Evolutionary conservation across 2,888 invertebrate species (phyloP).

Genomic region (Eupithecia vulgata): DNA sequence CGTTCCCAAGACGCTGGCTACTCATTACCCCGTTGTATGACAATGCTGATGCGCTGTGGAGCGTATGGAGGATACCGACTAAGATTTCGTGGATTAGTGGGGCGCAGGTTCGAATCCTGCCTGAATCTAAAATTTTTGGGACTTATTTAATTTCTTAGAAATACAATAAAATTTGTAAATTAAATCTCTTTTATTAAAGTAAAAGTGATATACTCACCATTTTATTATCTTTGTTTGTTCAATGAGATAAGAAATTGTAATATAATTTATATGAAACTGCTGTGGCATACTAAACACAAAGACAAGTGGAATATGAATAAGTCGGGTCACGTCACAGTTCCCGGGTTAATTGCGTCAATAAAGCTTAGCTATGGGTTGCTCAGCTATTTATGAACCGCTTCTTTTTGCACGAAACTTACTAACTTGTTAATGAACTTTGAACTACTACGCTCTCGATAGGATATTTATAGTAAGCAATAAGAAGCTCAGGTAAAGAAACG

Average conservation of each 20-base stretch:
- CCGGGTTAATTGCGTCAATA: constrained; percentile 29
- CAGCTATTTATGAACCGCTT: constrained; percentile 21
- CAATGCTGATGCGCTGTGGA: too few species aligned
- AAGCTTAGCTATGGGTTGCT: constrained; percentile 31
- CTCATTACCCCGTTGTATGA: too few species aligned
- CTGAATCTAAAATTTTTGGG: too few species aligned
- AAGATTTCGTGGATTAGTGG: too few species aligned
- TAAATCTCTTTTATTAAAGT: background rate
- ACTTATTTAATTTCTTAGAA: too few species aligned
- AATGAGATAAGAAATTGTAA: background rate
- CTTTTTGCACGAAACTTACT: constrained; percentile 6
- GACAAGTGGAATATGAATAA: background rate
- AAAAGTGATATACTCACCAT: background rate
- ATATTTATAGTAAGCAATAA: background rate
- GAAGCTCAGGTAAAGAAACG: background rate
- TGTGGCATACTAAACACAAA: background rate
- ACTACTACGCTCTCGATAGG: background rate
- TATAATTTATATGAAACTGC: constrained; percentile 9
- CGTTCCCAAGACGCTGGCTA: too few species aligned
- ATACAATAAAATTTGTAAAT: too few species aligned
- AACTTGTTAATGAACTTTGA: background rate
- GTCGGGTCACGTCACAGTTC: constrained; percentile 25
- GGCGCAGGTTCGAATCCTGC: too few species aligned
- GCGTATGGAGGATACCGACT: too few species aligned
- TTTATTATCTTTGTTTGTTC: background rate